Conservation (phyloP, 1,140 invertebrate species). For the Sinella curviseta region DNA sequence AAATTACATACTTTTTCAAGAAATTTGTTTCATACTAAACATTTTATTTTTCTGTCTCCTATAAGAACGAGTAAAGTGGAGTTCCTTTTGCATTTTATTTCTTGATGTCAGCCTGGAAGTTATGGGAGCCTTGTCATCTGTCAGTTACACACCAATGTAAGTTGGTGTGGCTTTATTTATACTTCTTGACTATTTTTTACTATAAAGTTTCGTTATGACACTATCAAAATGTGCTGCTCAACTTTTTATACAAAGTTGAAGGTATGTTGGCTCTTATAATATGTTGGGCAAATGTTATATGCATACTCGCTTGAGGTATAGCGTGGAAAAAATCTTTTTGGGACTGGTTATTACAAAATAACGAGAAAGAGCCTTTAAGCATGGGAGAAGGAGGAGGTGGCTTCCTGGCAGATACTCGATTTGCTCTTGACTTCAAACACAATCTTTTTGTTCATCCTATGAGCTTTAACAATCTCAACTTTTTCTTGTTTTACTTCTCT, state of each 20-base stretch:
- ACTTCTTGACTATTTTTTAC: neutral
- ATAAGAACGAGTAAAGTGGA: no score
- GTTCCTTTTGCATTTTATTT: no score
- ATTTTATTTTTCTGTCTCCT: no score
- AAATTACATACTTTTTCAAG: no score
- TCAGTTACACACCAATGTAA: constrained; percentile 4
- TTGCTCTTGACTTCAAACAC: constrained; percentile 16
- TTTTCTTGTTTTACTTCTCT: constrained; percentile 23
- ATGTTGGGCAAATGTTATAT: no score
- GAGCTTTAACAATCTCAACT: constrained; percentile 24
- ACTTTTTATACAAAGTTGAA: no score
- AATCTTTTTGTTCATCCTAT: constrained; percentile 20
- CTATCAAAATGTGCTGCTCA: no score
- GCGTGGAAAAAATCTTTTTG: no score
- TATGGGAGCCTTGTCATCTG: constrained; percentile 13
- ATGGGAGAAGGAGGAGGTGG: constrained; percentile 19
- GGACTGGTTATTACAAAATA: neutral
- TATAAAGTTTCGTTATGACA: neutral
- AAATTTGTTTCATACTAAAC: no score
- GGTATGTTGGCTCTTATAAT: no score
- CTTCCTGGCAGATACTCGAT: constrained; percentile 22
- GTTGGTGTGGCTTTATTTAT: neutral
- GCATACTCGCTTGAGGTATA: no score
- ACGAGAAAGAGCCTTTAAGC: neutral
- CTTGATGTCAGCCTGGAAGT: neutral